phyloP scores from a whole-genome alignment of 2,888 invertebrate species.

The Drosophila paucipuncta region DNA sequence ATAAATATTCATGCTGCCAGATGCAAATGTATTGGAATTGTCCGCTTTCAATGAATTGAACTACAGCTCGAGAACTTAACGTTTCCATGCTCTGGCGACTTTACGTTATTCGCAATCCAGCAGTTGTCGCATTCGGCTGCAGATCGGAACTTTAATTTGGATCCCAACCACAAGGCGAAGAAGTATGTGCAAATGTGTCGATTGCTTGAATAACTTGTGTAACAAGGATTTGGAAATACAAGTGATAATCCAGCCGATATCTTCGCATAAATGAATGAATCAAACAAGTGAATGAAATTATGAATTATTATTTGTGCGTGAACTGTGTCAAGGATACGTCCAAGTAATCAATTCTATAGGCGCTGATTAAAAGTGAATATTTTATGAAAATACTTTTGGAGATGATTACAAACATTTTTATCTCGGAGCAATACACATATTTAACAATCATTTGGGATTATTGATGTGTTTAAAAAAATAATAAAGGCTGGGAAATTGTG shows the following conservation, averaged over 20 bases:
- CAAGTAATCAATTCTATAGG: background rate
- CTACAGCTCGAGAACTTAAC: constrained; percentile 67
- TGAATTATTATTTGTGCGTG: constrained; percentile 5
- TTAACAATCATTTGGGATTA: background rate
- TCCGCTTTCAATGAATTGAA: constrained; percentile 61
- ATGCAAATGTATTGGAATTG: constrained; percentile 78
- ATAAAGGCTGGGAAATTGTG: background rate
- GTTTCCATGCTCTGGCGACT: constrained; percentile 59
- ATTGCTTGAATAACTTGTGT: constrained; percentile 4
- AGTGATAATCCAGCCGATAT: constrained; percentile 2
- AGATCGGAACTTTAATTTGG: constrained; percentile 68
- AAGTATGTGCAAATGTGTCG: constrained; percentile 57
- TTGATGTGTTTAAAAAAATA: background rate
- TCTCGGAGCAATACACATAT: too few relatives aligned
- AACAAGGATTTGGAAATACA: constrained; percentile 23
- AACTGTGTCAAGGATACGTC: constrained; percentile 22
- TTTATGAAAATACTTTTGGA: background rate
- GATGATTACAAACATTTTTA: background rate
- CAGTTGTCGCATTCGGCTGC: constrained; percentile 85
- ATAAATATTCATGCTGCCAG: constrained; percentile 75
- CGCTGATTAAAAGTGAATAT: background rate
- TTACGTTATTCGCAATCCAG: constrained; percentile 85
- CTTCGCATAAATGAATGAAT: background rate
- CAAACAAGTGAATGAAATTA: constrained; percentile 11
- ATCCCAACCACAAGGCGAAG: constrained; percentile 60